These are phyloP conservation scores for Xenops minutus DNA, from an alignment of 2,797 vertebrate genomes.

Conservation along the genomic window DNA sequence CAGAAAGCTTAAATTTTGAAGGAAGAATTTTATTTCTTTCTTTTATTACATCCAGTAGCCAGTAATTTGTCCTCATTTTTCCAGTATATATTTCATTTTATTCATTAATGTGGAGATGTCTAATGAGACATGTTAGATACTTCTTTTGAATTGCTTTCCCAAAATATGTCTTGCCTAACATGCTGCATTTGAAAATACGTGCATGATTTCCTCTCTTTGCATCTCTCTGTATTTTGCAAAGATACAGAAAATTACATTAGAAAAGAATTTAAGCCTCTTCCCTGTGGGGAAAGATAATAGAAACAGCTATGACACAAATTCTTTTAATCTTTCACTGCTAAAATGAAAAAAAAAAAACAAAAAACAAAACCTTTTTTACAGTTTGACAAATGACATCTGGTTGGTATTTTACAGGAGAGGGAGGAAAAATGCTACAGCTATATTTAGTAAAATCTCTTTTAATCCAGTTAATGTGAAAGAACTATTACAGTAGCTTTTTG, in stretches of 20 bases:
- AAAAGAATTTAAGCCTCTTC: conserved; percentile 51
- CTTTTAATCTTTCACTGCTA: conserved; percentile 41
- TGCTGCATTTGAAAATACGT: neutral
- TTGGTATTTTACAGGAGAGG: conserved; percentile 22
- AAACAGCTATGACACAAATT: conserved; percentile 26
- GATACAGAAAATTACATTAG: conserved; percentile 34
- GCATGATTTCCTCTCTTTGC: neutral
- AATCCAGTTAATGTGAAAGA: conserved; percentile 33
- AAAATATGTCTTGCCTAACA: neutral
- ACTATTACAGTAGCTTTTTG: neutral
- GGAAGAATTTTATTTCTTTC: neutral
- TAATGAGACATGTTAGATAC: neutral
- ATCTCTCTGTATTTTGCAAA: neutral
- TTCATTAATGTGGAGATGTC: neutral
- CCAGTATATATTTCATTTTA: neutral
- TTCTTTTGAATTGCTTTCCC: neutral
- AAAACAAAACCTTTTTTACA: too few species aligned
- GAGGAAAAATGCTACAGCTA: neutral
- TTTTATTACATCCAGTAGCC: neutral
- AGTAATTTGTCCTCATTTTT: neutral
- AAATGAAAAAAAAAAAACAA: conserved; percentile 39
- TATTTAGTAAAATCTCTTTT: conserved; percentile 43
- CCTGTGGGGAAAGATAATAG: conserved; percentile 14
- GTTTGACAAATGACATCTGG: conserved; percentile 11
- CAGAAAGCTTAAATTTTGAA: neutral